Evolutionary conservation across 1,140 invertebrate species (phyloP).

Genomic region (Chionoecetes opilio): DNA sequence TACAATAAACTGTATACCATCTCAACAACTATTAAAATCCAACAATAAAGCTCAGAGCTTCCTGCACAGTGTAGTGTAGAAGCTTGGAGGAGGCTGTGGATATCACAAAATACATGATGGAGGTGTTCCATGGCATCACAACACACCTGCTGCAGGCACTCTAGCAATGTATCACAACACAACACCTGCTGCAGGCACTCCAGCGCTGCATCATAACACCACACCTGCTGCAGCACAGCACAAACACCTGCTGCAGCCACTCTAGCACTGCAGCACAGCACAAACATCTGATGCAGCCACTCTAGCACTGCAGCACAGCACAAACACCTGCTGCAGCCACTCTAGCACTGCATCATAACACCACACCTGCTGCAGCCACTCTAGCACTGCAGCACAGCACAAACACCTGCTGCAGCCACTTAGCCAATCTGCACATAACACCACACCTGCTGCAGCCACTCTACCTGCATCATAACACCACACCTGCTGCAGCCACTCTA

Average conservation of each 20-base stretch:
- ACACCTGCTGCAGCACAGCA: neutral
- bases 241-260: neutral
- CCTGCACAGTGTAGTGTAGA: neutral
- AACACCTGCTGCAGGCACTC: neutral
- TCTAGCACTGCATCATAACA: neutral
- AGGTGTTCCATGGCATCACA: neutral
- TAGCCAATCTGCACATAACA: too few species aligned
- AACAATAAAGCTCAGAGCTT: constrained; percentile 20
- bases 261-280: neutral
- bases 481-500: neutral
- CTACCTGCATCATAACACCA: neutral
- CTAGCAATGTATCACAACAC: neutral
- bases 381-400: neutral
- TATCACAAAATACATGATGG: constrained; percentile 1
- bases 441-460: too few species aligned
- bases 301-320: too few species aligned
- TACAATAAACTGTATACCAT: constrained; percentile 15
- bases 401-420: too few species aligned
- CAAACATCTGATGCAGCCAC: too few species aligned
- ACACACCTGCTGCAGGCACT: neutral
- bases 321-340: too few species aligned
- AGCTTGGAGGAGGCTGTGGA: constrained; percentile 2
- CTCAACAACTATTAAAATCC: constrained; percentile 21
- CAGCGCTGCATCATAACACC: neutral
- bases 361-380: neutral